Evolutionary conservation across 2,113 vertebrate species (phyloP), one percentile per base, ranked within the genome.

Genomic region (Cyanoramphus novaezelandiae): DNA sequence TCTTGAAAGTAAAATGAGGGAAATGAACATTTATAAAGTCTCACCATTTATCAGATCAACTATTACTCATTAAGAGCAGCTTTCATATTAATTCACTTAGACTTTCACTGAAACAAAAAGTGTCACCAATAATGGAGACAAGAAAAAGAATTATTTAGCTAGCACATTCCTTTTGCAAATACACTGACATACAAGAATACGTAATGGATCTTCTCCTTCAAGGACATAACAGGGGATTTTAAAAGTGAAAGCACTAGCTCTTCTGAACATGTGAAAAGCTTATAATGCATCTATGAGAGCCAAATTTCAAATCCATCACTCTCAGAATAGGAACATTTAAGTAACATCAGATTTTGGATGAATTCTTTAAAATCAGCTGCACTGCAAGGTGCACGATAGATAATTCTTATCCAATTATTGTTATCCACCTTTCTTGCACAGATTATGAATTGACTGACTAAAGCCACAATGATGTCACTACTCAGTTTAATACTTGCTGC

Each of bases 101-200:
- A 65, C 27, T 93, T 97, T 55, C 87, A 64, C 35, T 90, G 53
- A 97, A 94, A 80, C 28, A 78, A 96, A 97, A 94, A 93, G 50
- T 20, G 44, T 25, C 43, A 77, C 13, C 41, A 52, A 81, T 85
- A 97, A 90, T 52, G 68, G 84, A 77, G 33, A 71, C 9, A 28
- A 65, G 37, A 44, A 91, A 85, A 75, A 50, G 67, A 85, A 88
- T 57, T 92, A 71, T 79, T 94, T 63, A 85, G 55, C n/a, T 70
- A 95, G 15, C 2, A n/a, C 68, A 47, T 37, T 80, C n/a, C 46
- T 89, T 90, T 92, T 89, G 41, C 74, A 79, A 95, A 86, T 46
- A 50, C 33, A 79, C 27, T 85, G 43, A 81, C 43, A 74, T 86
- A 35, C 44, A 86, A 70, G 41, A 89, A 88, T 41, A 67, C 2